These are phyloP conservation scores for Diplolepis rosae DNA, from an alignment of 2,888 invertebrate genomes.

Conservation along the genomic window DNA sequence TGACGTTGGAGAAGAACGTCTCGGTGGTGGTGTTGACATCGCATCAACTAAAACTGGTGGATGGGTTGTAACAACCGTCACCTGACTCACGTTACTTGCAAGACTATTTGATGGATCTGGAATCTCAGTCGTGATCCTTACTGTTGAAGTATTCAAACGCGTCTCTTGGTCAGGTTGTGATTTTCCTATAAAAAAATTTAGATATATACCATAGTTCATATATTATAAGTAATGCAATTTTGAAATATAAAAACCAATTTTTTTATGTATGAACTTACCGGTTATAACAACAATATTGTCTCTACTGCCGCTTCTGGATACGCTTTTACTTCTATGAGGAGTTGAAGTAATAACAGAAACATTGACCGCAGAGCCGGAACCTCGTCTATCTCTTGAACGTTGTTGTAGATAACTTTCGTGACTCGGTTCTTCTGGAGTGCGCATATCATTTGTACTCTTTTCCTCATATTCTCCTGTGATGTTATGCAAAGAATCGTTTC, in stretches of 20 bases:
- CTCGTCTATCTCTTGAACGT: conserved; percentile 54
- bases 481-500: conserved; percentile 67
- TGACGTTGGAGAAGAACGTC: conserved; percentile 78
- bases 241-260: too few species aligned
- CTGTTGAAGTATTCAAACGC: conserved; percentile 74
- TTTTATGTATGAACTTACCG: conserved; percentile 60
- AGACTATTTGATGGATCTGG: conserved; percentile 83
- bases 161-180: conserved; percentile 60
- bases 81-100: conserved; percentile 84
- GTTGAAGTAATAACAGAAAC: conserved; percentile 71
- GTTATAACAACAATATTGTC: conserved; percentile 71
- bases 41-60: conserved; percentile 85
- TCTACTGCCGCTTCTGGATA: conserved; percentile 61
- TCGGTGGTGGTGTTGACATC: conserved; percentile 82
- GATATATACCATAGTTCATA: conserved; percentile 5
- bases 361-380: conserved; percentile 61
- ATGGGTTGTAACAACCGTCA: conserved; percentile 90
- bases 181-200: conserved; percentile 53
- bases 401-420: conserved; percentile 52
- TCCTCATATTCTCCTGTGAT: conserved; percentile 58
- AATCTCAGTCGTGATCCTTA: conserved; percentile 75
- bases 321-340: conserved; percentile 62
- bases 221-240: too few species aligned
- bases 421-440: conserved; percentile 39
- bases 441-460: conserved; percentile 47